Evolutionary conservation across 2,797 vertebrate genomes (phyloP).

Genomic region (Eleutherodactylus coqui): DNA sequence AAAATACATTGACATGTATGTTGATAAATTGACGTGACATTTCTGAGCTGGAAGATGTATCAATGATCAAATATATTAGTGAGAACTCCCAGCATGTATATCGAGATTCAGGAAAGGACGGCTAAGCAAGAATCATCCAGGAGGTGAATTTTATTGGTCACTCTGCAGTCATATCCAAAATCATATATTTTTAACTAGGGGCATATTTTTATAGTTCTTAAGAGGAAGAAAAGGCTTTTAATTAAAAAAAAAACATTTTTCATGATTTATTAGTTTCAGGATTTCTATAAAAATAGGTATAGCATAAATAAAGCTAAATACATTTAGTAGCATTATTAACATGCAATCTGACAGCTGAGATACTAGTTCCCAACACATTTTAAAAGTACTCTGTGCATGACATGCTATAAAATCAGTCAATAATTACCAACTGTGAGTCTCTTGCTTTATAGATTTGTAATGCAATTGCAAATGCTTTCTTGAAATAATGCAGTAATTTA

Average conservation of each 20-base stretch:
- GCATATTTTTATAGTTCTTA: no score
- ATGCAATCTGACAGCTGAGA: conserved; percentile 64
- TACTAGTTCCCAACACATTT: conserved; percentile 63
- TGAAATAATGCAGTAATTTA: conserved; percentile 67
- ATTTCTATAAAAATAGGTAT: neutral
- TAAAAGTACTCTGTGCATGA: conserved; percentile 50
- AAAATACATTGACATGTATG: neutral
- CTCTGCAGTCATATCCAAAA: no score
- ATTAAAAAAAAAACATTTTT: neutral
- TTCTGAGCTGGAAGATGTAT: no score
- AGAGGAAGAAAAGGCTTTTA: no score
- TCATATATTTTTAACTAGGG: no score
- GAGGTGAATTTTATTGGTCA: no score
- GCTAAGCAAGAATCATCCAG: no score
- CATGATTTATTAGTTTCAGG: neutral
- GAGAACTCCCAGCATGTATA: no score
- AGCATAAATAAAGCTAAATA: neutral
- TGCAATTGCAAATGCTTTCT: conserved; percentile 64
- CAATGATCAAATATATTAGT: no score
- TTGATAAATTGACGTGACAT: no score
- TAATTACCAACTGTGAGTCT: conserved; percentile 66
- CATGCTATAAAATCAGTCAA: conserved; percentile 68
- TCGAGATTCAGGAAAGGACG: no score
- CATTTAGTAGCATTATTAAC: conserved; percentile 55
- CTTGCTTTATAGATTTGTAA: conserved; percentile 65